phyloP scores from a whole-genome alignment of 2,888 invertebrate genomes.

The Tenthredo mesomela region DNA sequence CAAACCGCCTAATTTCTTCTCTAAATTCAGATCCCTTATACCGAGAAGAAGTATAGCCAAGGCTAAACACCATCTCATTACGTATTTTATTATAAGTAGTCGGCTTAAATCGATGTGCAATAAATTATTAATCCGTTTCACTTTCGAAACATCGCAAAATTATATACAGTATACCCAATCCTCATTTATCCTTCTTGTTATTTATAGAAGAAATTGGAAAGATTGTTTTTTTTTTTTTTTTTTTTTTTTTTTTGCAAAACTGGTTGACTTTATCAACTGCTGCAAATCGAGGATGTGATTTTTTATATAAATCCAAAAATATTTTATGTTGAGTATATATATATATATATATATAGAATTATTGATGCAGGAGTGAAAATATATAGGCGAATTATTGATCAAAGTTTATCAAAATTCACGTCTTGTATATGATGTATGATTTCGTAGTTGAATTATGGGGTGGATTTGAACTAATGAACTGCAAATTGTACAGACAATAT shows the following conservation, averaged over 20 bases:
- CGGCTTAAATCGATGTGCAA: neutral
- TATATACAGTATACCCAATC: neutral
- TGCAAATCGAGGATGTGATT: neutral
- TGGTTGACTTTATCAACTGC: neutral
- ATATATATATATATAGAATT: too few species aligned
- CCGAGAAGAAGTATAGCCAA: too few species aligned
- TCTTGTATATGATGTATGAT: neutral
- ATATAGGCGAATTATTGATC: too few species aligned
- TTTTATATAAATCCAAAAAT: neutral
- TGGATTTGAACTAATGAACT: slow-evolving; percentile 1
- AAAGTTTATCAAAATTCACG: neutral
- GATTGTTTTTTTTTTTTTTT: neutral
- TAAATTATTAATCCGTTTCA: neutral
- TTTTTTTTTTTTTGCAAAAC: neutral
- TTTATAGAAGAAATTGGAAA: neutral
- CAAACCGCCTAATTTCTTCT: neutral
- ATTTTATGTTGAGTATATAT: neutral
- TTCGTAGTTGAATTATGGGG: neutral
- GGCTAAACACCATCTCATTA: neutral
- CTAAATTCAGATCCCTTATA: too few species aligned
- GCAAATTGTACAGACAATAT: neutral
- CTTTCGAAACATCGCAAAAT: neutral
- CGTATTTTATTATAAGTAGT: neutral
- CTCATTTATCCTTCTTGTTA: neutral
- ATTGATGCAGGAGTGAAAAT: too few species aligned